Percentiles rank a stretch among this genome's conserved stretches.
phyloP scores from a whole-genome alignment of 2,888 invertebrate genomes.

The Gastrophysa polygoni region DNA sequence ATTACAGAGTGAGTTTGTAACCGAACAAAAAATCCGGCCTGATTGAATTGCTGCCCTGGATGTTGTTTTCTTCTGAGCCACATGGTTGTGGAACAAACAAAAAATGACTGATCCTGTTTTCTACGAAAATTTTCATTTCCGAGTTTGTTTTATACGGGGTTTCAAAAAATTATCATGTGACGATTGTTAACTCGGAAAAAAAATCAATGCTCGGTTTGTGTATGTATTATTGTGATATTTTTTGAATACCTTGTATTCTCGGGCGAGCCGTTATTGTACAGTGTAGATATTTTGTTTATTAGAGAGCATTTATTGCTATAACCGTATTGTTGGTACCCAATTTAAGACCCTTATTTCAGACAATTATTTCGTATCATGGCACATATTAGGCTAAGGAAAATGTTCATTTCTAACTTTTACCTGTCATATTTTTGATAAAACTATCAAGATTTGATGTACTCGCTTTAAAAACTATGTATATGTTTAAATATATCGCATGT shows the following conservation, averaged over 20 bases:
- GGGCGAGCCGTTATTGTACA: slow-evolving; percentile 22
- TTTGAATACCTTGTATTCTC: slow-evolving; percentile 5
- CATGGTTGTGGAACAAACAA: too few species aligned
- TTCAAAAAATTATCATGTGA: not conserved
- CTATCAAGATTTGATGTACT: slow-evolving; percentile 14
- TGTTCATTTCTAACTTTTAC: slow-evolving; percentile 10
- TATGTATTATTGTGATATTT: not conserved
- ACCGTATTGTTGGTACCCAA: slow-evolving; percentile 5
- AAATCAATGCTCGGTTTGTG: not conserved
- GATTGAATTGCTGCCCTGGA: too few species aligned
- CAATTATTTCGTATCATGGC: slow-evolving; percentile 4
- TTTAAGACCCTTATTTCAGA: slow-evolving; percentile 9
- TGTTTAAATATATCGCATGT: slow-evolving; percentile 33
- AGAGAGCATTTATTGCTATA: slow-evolving; percentile 38
- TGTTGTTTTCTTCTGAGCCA: too few species aligned
- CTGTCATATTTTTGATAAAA: slow-evolving; percentile 20
- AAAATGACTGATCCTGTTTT: too few species aligned
- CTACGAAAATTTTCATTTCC: too few species aligned
- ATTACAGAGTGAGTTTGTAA: too few species aligned
- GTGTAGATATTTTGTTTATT: slow-evolving; percentile 37
- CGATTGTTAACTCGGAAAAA: not conserved
- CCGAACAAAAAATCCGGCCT: too few species aligned
- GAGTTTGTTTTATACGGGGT: not conserved
- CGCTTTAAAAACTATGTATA: slow-evolving; percentile 26
- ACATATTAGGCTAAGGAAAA: slow-evolving; percentile 9